A percentile compares a stretch with the other conserved stretches of the same genome.
These are phyloP conservation scores for Troides oblongomaculatus DNA, from an alignment of 2,888 invertebrate genomes.

Conservation along the genomic window DNA sequence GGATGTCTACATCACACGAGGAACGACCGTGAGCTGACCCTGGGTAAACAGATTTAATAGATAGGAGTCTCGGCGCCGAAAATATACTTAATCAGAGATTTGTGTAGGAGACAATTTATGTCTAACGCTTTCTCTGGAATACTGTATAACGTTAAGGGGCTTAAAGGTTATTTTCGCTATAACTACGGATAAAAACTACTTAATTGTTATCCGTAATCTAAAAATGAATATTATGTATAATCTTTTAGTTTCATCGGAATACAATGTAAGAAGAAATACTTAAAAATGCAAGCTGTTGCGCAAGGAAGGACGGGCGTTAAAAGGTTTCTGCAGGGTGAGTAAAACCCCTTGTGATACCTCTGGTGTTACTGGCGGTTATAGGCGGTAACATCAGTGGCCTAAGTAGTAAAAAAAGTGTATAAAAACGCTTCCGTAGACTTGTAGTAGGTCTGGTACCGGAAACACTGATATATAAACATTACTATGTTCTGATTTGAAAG, in stretches of 20 bases:
- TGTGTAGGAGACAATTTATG: conserved; percentile 25
- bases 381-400: too few species aligned
- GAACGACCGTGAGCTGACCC: conserved; percentile 18
- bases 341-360: too few species aligned
- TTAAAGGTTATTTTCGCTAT: conserved; percentile 14
- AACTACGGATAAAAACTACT: neutral
- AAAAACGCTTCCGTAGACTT: too few species aligned
- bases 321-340: too few species aligned
- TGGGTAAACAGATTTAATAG: conserved; percentile 24
- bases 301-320: too few species aligned
- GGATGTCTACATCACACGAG: neutral
- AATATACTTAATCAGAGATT: conserved; percentile 24
- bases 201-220: neutral
- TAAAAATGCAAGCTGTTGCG: too few species aligned
- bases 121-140: conserved; percentile 10
- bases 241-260: neutral
- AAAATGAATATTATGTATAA: neutral
- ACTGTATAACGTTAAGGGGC: conserved; percentile 2
- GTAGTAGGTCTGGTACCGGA: too few species aligned
- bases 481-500: too few species aligned
- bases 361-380: too few species aligned
- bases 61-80: conserved; percentile 21
- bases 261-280: neutral
- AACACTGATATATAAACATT: too few species aligned
- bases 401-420: too few species aligned